Base-by-base conservation (phyloP, 2,888 invertebrate genomes). In the Drosophila conformis region DNA sequence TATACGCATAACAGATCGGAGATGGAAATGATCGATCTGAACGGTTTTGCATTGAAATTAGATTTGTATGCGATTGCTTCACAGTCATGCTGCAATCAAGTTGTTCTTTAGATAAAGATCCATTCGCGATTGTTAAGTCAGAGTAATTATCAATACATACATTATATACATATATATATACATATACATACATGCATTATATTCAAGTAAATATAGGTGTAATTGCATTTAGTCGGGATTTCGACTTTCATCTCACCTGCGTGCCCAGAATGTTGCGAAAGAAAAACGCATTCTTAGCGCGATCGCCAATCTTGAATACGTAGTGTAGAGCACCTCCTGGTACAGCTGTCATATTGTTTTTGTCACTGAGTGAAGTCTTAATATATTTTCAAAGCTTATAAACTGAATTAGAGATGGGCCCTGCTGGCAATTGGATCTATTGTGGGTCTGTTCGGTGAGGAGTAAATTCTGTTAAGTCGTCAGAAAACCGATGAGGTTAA, bases 291-390 rank as follows among this genome's bases (percentile, higher is more conserved):
- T 98, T 98, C 76, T 95, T 95, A 33, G 95, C 95, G 72, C 99
- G 95, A 91, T 99, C 97, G 0, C 97, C 97, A 81, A 99, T 96
- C 95, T 99, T 99, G 91, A 99, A 98, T 3, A 99, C 99, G 94
- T 96, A 99, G 94, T 99, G 99, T 72, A 99, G 94, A 21, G 98
- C 97, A 89, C 99, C 95, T 66, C 96, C 97, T 60, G 93, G 93
- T 71, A 95, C 93, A 33, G 80, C 42, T 7, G 84, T 51, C 90
- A 89, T 91, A 25, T 51, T 68, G 11, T 6, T 46, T 38, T 7
- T 21, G 21, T 21, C 27, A 6, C 25, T 35, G 5, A 1, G 21
- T 8, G 5, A 5, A 29, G 11, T 11, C 29, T 21, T 40, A 25
- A 38, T 8, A 18, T 71, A 15, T 52, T 62, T 61, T 33, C 13